Conservation (phyloP, 2,113 vertebrate genomes). For the Eidolon helvum region DNA sequence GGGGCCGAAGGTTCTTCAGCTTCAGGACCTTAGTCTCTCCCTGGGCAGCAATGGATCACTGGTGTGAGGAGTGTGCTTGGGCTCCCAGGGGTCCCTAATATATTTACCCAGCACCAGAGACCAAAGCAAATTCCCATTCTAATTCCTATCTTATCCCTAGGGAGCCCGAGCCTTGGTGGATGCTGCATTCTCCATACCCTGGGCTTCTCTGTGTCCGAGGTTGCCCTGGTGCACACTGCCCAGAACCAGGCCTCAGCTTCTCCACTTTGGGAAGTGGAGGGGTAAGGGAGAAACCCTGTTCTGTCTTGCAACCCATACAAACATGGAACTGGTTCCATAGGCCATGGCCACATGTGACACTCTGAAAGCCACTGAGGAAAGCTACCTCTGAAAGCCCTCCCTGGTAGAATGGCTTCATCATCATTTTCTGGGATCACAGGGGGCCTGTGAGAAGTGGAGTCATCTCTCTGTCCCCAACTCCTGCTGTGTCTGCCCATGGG, state of each 20-base stretch:
- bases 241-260: not conserved
- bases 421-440: not conserved
- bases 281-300: not conserved
- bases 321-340: not conserved
- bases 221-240: not conserved
- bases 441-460: not conserved
- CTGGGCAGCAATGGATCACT: conserved; percentile 76
- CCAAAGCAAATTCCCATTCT: not conserved
- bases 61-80: conserved; percentile 9
- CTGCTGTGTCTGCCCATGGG: not conserved
- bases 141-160: not conserved
- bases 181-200: not conserved
- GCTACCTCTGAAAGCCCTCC: not conserved
- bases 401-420: not conserved
- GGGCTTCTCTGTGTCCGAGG: not conserved
- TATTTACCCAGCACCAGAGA: not conserved
- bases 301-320: not conserved
- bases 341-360: not conserved
- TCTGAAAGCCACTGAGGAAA: not conserved
- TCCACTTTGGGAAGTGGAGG: not conserved
- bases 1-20: conserved; percentile 95
- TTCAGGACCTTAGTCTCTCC: conserved; percentile 99
- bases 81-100: not conserved
- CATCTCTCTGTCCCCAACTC: not conserved
- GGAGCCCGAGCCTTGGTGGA: not conserved